Conservation (phyloP, 2,113 vertebrate genomes). For the Piliocolobus tephrosceles region DNA sequence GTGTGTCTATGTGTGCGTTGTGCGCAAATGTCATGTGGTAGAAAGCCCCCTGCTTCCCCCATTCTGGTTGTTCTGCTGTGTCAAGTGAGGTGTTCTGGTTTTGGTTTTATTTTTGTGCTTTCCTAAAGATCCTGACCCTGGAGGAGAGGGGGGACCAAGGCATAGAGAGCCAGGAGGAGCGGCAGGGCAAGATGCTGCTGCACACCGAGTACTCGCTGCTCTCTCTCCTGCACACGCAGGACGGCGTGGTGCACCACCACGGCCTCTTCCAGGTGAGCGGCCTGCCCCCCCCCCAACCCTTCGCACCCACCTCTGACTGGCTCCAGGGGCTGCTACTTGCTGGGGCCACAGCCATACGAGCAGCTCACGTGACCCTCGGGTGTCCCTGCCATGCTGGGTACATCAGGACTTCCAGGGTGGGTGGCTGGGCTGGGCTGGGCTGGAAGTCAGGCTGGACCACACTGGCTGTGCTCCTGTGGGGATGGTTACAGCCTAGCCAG, state of each 20-base stretch:
- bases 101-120: conserved; percentile 41
- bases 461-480: not conserved
- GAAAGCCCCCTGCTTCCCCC: not conserved
- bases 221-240: conserved; percentile 96
- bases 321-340: not conserved
- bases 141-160: conserved; percentile 94
- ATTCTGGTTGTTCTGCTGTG: not conserved
- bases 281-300: not conserved
- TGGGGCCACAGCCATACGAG: not conserved
- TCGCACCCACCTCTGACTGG: not conserved
- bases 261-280: conserved; percentile 96
- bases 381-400: not conserved
- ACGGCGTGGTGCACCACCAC: conserved; percentile 98
- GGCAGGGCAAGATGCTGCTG: conserved; percentile 99
- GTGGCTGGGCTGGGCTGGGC: rapidly evolving
- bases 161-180: conserved; percentile 96
- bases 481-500: not conserved
- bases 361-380: not conserved
- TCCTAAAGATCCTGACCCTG: conserved; percentile 94
- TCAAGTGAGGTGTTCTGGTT: conserved; percentile 41
- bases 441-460: not conserved
- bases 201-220: conserved; percentile 98
- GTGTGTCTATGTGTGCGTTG: not conserved
- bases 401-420: not conserved
- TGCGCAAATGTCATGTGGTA: not conserved